Base-by-base conservation (phyloP, 2,797 vertebrate species). In the Buceros bicornis region DNA sequence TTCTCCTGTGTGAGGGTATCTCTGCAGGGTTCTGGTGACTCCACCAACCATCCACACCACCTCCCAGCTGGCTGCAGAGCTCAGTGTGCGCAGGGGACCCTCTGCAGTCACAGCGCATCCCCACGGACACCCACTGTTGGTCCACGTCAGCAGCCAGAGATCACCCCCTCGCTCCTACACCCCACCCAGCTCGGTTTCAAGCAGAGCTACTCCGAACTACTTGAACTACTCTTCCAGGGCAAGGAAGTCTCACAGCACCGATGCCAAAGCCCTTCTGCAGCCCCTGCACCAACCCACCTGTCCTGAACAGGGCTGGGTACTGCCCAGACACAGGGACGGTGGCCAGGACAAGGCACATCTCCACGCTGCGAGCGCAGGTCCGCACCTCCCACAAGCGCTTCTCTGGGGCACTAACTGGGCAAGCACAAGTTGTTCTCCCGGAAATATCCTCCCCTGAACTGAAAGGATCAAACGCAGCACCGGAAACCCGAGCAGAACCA, bases 401-500 rank as follows among this genome's bases (percentile, higher is more conserved):
- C 67, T 50, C 37, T 29, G 24, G 13, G 87, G 50, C 79, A 65
- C 74, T 35, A 29, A 35, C 1, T 7, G 48, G 42, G 35, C 54
- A 37, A 77, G 43, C 47, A 20, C 13, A 10, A 26, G 20, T 17
- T 71, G 33, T 82, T 4, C 77, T 45, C 25, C 67, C 33, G 48
- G 53, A 53, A 82, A 58, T 6, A 33, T 2, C 56, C 65, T 73
- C 45, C 43, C 78, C 65, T 71, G 31, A 16, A 16, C 18, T 31
- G 54, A 37, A 67, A 80, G 57, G 78, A 94, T 82, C 84, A 90
- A 83, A 73, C 9, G 16, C 18, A 6, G 72, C 5, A 28, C 61
- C 61, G 61, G 58, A 89, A 83, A 42, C 72, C 79, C 78, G 8
- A 67, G 15, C 85, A 13, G 53, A 79, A 17, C 70, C 84, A 95